Evolutionary conservation across 1,140 invertebrate genomes (phyloP).

Genomic region (Drosophila persimilis): DNA sequence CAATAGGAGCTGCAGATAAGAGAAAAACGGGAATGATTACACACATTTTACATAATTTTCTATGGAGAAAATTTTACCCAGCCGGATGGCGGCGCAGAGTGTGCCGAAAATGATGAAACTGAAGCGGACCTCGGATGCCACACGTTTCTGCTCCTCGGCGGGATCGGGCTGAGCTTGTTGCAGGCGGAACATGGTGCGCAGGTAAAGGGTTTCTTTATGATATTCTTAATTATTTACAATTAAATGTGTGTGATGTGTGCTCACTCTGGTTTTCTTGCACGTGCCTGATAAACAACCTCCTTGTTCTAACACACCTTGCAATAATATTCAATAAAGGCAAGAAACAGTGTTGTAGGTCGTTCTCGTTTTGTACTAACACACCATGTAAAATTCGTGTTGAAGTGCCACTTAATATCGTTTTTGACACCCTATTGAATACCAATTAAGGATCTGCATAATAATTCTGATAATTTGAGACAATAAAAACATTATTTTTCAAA

Average conservation of each 20-base stretch:
- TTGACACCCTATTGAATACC: too few relatives aligned
- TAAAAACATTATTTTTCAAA: too few relatives aligned
- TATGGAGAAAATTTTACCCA: slow-evolving; percentile 50
- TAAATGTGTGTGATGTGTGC: slow-evolving; percentile 11
- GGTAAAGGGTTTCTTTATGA: neutral
- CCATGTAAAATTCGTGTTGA: too few relatives aligned
- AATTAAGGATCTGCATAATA: too few relatives aligned
- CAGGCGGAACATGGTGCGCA: slow-evolving; percentile 68
- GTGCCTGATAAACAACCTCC: too few relatives aligned
- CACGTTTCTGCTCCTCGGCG: slow-evolving; percentile 75
- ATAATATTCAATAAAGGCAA: too few relatives aligned
- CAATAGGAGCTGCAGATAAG: slow-evolving; percentile 48
- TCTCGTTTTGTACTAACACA: too few relatives aligned
- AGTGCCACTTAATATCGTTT: too few relatives aligned
- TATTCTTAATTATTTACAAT: slow-evolving; percentile 33
- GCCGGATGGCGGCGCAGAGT: slow-evolving; percentile 59
- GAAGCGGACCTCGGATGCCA: slow-evolving; percentile 64
- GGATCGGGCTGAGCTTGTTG: slow-evolving; percentile 80
- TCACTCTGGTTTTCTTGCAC: too few relatives aligned
- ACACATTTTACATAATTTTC: slow-evolving; percentile 59
- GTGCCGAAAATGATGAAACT: slow-evolving; percentile 72
- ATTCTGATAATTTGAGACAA: too few relatives aligned
- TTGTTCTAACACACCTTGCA: too few relatives aligned
- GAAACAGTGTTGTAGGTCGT: too few relatives aligned
- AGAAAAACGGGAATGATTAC: slow-evolving; percentile 7